Percentiles rank a stretch among this genome's conserved stretches.
Conservation (phyloP, 2,888 invertebrate genomes). For the Nemotelus pantherinus region DNA sequence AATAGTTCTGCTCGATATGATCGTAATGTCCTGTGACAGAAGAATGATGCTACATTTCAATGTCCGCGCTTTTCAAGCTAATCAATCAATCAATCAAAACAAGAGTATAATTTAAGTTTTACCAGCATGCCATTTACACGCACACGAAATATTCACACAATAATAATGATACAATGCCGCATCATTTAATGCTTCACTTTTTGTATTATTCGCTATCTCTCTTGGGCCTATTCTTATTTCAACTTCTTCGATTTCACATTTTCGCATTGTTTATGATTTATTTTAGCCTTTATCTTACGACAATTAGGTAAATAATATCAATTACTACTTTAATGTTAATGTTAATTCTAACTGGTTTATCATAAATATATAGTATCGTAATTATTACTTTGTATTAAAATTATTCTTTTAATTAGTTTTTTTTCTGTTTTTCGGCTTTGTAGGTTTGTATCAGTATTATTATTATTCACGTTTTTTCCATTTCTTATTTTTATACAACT, state of each 20-base stretch:
- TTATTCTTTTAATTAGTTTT: conserved; percentile 42
- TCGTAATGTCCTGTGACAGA: no score
- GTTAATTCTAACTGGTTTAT: background rate
- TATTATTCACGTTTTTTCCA: conserved; percentile 21
- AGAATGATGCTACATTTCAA: no score
- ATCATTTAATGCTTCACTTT: conserved; percentile 33
- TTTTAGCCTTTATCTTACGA: conserved; percentile 1
- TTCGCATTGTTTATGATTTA: conserved; percentile 13
- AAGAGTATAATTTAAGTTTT: no score
- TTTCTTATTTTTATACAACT: conserved; percentile 18
- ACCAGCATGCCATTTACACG: no score
- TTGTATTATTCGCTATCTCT: background rate
- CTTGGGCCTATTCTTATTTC: background rate
- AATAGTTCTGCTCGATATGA: no score
- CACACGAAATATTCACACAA: no score
- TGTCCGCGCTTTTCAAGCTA: no score
- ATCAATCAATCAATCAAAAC: no score
- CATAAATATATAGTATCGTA: conserved; percentile 15
- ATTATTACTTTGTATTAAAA: background rate
- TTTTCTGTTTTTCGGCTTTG: conserved; percentile 41
- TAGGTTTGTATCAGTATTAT: conserved; percentile 45
- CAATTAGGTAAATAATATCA: conserved; percentile 32
- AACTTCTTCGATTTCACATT: conserved; percentile 1
- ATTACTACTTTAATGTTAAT: conserved; percentile 1
- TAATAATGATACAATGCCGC: background rate